Evolutionary conservation across 2,888 invertebrate genomes (phyloP).

Genomic region (Troides aeacus): DNA sequence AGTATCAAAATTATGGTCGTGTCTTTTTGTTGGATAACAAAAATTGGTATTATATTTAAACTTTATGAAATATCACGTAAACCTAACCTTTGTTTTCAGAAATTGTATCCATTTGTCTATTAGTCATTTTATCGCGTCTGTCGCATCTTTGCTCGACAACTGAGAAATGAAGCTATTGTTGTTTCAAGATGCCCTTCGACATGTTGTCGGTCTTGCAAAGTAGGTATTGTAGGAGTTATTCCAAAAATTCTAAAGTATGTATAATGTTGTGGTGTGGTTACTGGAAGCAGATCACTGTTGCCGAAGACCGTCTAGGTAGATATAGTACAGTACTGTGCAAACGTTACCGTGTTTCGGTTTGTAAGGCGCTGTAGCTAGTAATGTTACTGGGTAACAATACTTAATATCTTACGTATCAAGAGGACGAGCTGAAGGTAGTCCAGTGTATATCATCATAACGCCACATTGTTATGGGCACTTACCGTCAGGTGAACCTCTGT

Average conservation of each 20-base stretch:
- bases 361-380: too few relatives aligned
- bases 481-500: too few relatives aligned
- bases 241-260: background rate
- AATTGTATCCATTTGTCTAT: constrained; percentile 11
- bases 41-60: background rate
- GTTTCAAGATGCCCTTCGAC: constrained; percentile 15
- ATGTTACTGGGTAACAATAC: too few relatives aligned
- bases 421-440: too few relatives aligned
- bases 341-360: too few relatives aligned
- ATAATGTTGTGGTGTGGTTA: too few relatives aligned
- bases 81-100: background rate
- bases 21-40: background rate
- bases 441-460: too few relatives aligned
- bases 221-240: background rate
- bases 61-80: background rate
- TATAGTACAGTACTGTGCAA: too few relatives aligned
- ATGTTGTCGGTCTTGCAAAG: constrained; percentile 7
- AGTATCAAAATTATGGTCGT: background rate
- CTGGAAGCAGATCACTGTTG: too few relatives aligned
- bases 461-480: too few relatives aligned
- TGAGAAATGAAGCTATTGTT: constrained; percentile 20
- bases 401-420: too few relatives aligned
- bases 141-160: constrained; percentile 16
- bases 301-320: too few relatives aligned
- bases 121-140: constrained; percentile 10